phyloP scores from a whole-genome alignment of 2,888 invertebrate species.

The Hirtodrosophila trivittata region DNA sequence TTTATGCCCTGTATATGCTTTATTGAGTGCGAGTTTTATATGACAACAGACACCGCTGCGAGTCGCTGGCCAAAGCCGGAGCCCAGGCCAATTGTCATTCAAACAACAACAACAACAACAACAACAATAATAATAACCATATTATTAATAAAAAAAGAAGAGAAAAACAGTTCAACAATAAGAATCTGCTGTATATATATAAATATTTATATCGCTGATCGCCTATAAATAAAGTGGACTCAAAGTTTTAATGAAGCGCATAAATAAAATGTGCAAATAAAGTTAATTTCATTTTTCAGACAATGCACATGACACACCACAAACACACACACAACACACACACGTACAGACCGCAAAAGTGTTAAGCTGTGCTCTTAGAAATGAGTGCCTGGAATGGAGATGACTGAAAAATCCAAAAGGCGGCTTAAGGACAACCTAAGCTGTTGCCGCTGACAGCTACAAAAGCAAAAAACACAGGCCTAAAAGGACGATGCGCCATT shows the following conservation, averaged over 20 bases:
- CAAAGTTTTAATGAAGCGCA: slow-evolving; percentile 78
- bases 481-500: slow-evolving; percentile 19
- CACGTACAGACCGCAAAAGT: background rate
- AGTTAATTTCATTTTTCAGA: slow-evolving; percentile 68
- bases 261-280: slow-evolving; percentile 76
- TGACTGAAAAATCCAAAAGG: slow-evolving; percentile 7
- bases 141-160: background rate
- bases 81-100: slow-evolving; percentile 48
- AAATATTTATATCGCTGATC: slow-evolving; percentile 58
- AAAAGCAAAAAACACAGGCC: slow-evolving; percentile 6
- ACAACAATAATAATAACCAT: slow-evolving; percentile 8
- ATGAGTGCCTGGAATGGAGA: background rate
- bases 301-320: slow-evolving; percentile 17
- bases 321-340: slow-evolving; percentile 8
- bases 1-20: slow-evolving; percentile 72
- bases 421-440: slow-evolving; percentile 25
- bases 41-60: slow-evolving; percentile 64
- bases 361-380: background rate
- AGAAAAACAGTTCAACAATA: background rate
- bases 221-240: slow-evolving; percentile 67
- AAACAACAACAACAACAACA: slow-evolving; percentile 34
- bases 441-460: slow-evolving; percentile 30
- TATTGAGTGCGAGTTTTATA: slow-evolving; percentile 76
- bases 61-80: slow-evolving; percentile 47
- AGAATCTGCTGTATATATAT: slow-evolving; percentile 31